A percentile compares a stretch with the other conserved stretches of the same genome.
phyloP scores from a whole-genome alignment of 1,140 invertebrate species.

The Psilanteris sp. region DNA sequence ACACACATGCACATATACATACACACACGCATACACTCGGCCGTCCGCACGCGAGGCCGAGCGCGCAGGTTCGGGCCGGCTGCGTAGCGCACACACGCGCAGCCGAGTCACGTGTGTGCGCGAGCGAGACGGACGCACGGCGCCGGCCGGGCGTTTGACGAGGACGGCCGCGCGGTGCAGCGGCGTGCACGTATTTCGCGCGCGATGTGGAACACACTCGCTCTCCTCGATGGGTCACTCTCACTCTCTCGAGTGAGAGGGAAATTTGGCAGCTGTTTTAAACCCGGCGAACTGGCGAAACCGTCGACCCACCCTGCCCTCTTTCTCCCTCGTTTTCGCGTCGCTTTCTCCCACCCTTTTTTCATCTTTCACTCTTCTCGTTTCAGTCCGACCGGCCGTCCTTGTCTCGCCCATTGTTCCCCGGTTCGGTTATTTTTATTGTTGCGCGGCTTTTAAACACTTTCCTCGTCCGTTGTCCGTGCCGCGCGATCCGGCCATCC shows the following conservation, averaged over 20 bases:
- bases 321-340: slow-evolving; percentile 34
- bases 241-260: slow-evolving; percentile 77
- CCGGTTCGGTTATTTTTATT: too few species aligned
- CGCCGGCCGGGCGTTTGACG: not conserved
- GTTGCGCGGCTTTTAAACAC: too few species aligned
- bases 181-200: slow-evolving; percentile 52
- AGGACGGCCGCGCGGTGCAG: slow-evolving; percentile 27
- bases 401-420: too few species aligned
- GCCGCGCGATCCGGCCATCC: too few species aligned
- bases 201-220: slow-evolving; percentile 76
- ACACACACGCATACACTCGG: too few species aligned
- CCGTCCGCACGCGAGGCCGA: slow-evolving; percentile 13
- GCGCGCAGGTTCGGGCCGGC: slow-evolving; percentile 40
- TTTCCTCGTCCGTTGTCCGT: too few species aligned
- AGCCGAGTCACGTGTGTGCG: too few species aligned
- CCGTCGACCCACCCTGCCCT: slow-evolving; percentile 65
- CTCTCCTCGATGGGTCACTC: slow-evolving; percentile 79
- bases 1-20: too few species aligned
- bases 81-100: slow-evolving; percentile 15
- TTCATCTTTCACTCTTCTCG: not conserved
- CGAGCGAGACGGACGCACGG: not conserved
- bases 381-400: not conserved
- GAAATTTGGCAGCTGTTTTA: slow-evolving; percentile 80
- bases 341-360: slow-evolving; percentile 6
- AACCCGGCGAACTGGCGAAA: slow-evolving; percentile 76